Evolutionary conservation across 2,797 vertebrate genomes (phyloP), one percentile per base, ranked within the genome.

Genomic region (Chelon labrosus): DNA sequence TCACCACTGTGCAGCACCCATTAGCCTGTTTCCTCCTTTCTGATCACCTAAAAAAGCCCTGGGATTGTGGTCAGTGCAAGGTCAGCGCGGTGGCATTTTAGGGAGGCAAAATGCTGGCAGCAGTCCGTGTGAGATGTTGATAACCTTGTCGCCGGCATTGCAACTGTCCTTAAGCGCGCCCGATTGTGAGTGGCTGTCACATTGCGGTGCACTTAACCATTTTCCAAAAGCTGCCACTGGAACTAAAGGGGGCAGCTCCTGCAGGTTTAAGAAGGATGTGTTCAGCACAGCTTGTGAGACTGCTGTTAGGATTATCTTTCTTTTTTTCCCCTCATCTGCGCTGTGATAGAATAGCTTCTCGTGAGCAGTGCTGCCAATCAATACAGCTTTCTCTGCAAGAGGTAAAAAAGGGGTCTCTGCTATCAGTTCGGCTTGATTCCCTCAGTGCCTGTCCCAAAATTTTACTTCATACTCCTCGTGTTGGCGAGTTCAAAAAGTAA

Each of bases 1-100:
- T 96, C 95, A 87, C 93, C 94, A 91, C 95, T 95, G 95, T 95
- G 94, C 95, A 95, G 93, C 90, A 86, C 94, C 95, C 95, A 97
- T 97, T 97, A 97, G 95, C 90, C 94, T 92, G 94, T 95, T 97
- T 97, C 96, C 96, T 94, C 94, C 93, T 95, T 94, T 95, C 94
- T 96, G 83, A 87, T 85, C 80, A 42, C 63, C 73, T 79, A 65
- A 96, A 95, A 94, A 78, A 91, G 95, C 92, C 74, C 27, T 95
- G 91, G 90, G 94, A 95, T 92, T 93, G 91, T 96, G 68, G 47
- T 75, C 71, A 70, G 65, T 50, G 65, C 68, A 79, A 97, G 97
- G 96, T 97, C 96, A 96, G 94, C 83, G 91, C 88, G 89, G 91
- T 89, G 89, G 87, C 88, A 95, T 95, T 82, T 95, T 84, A 92